These are phyloP conservation scores for Trichacis sp. DNA, from an alignment of 2,888 invertebrate species.

Conservation along the genomic window DNA sequence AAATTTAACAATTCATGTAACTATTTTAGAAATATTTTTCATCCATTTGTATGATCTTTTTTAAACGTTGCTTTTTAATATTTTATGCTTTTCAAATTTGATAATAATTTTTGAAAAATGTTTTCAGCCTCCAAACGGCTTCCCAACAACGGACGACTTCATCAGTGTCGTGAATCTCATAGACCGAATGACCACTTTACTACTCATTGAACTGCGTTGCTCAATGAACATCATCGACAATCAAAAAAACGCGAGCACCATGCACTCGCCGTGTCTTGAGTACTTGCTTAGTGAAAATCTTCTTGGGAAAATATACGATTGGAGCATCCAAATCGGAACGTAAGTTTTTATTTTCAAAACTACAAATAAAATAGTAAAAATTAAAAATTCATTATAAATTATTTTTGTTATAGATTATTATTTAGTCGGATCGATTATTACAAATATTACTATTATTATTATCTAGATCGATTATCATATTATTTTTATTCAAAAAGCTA, in stretches of 20 bases:
- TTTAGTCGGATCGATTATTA: too few species aligned
- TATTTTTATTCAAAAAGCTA: too few species aligned
- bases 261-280: conserved; percentile 81
- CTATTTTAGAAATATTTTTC: too few species aligned
- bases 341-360: too few species aligned
- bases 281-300: conserved; percentile 88
- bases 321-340: conserved; percentile 87
- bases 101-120: not conserved
- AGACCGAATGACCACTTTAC: conserved; percentile 88
- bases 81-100: not conserved
- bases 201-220: conserved; percentile 84
- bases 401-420: too few species aligned
- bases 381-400: too few species aligned
- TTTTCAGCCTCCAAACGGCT: conserved; percentile 69
- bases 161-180: conserved; percentile 91
- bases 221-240: conserved; percentile 43
- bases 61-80: not conserved
- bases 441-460: too few species aligned
- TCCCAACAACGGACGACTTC: conserved; percentile 85
- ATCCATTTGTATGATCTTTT: too few species aligned
- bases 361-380: too few species aligned
- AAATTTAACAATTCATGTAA: too few species aligned
- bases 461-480: too few species aligned
- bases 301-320: conserved; percentile 85
- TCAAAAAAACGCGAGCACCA: conserved; percentile 65